phyloP scores from a whole-genome alignment of 1,140 invertebrate species.

The Stegodyphus dumicola region DNA sequence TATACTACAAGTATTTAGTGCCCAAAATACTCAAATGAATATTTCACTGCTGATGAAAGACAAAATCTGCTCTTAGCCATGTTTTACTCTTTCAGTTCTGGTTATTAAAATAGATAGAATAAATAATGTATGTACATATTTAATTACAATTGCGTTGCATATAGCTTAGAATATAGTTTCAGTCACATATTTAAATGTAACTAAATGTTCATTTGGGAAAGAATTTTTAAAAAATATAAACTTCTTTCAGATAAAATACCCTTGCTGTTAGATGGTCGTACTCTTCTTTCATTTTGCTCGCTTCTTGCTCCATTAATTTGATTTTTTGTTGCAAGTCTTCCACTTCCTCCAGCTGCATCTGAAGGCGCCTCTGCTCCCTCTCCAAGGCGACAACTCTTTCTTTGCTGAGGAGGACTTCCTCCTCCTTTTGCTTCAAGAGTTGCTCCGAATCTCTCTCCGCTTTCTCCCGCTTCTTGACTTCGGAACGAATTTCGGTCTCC shows the following conservation, averaged over 20 bases:
- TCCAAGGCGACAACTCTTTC: conserved; percentile 66
- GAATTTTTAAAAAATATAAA: too few species aligned
- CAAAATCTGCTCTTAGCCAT: too few species aligned
- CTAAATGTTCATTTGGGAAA: too few species aligned
- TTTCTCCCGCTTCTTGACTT: conserved; percentile 75
- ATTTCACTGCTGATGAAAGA: too few species aligned
- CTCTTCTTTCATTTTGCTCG: conserved; percentile 70
- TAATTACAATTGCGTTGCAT: too few species aligned
- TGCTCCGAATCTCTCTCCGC: conserved; percentile 74
- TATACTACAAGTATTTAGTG: too few species aligned
- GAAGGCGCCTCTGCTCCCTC: conserved; percentile 64
- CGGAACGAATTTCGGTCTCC: conserved; percentile 76
- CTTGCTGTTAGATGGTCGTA: conserved; percentile 83
- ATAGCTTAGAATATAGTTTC: too few species aligned
- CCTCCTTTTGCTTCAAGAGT: conserved; percentile 75
- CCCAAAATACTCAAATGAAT: too few species aligned
- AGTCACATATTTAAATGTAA: too few species aligned
- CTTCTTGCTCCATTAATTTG: conserved; percentile 50
- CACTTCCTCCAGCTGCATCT: conserved; percentile 64
- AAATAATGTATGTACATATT: too few species aligned
- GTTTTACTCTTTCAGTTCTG: too few species aligned
- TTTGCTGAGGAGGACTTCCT: conserved; percentile 75
- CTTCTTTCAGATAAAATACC: conserved; percentile 13
- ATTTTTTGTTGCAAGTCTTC: conserved; percentile 36
- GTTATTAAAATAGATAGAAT: too few species aligned